phyloP scores from a whole-genome alignment of 2,113 vertebrate genomes.

The Microcebus jonahi region DNA sequence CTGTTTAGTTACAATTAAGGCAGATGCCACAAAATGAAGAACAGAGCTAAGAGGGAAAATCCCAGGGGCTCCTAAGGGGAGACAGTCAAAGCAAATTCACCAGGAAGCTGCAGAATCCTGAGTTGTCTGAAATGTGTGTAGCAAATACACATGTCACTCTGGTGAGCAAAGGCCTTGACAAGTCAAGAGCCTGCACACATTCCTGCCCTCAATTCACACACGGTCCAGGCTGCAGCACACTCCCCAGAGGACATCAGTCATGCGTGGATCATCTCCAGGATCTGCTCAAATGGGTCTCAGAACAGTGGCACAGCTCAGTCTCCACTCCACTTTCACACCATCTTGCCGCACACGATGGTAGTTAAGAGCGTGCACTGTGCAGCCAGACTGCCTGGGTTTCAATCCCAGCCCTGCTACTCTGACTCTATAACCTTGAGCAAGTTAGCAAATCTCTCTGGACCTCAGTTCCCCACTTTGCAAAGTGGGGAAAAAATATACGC shows the following conservation, averaged over 20 bases:
- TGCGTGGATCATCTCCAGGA: not conserved
- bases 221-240: not conserved
- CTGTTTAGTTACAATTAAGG: not conserved
- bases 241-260: not conserved
- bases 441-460: not conserved
- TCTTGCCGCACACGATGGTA: fast-evolving
- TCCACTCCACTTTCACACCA: not conserved
- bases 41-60: not conserved
- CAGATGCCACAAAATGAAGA: not conserved
- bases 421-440: not conserved
- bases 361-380: not conserved
- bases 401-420: not conserved
- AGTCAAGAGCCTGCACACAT: not conserved
- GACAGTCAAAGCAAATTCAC: not conserved
- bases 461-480: not conserved
- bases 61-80: not conserved
- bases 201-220: not conserved
- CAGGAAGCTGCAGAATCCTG: not conserved
- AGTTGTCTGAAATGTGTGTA: not conserved
- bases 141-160: not conserved
- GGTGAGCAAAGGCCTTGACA: not conserved
- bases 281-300: not conserved
- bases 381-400: not conserved
- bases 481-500: not conserved
- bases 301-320: not conserved